These are phyloP conservation scores for Capreolus pygargus DNA, from an alignment of 2,113 vertebrate species.

Conservation along the genomic window DNA sequence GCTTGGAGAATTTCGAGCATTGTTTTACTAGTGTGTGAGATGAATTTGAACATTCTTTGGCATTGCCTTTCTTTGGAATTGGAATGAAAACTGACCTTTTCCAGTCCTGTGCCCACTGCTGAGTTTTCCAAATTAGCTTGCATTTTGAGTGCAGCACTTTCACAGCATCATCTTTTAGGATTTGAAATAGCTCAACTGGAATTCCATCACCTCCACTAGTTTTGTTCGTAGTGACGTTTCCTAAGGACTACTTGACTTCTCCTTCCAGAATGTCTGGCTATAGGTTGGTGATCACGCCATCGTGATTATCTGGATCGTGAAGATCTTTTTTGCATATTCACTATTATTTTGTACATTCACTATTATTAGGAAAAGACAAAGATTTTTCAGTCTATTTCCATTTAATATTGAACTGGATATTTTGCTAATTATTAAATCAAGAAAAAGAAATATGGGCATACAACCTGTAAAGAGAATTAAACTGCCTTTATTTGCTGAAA, in stretches of 20 bases:
- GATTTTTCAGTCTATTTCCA: neutral
- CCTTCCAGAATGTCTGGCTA: neutral
- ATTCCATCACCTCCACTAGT: neutral
- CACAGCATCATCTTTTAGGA: neutral
- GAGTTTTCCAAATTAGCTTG: neutral
- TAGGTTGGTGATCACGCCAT: neutral
- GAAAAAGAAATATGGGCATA: neutral
- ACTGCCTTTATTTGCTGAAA: neutral
- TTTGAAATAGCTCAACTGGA: neutral
- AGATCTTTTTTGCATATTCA: neutral
- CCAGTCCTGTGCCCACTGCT: neutral
- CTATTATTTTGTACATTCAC: neutral
- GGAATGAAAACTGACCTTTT: neutral
- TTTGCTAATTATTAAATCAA: neutral
- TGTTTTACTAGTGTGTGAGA: neutral
- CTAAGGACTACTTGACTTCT: neutral
- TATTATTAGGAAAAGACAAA: neutral
- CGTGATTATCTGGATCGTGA: neutral
- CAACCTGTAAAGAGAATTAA: neutral
- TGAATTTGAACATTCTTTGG: neutral
- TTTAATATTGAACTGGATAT: neutral
- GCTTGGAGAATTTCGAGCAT: neutral
- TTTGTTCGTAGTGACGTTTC: neutral
- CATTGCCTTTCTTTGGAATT: neutral
- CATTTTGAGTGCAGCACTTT: neutral